Conservation (phyloP, 2,888 invertebrate genomes). For the Anarsia innoxiella region DNA sequence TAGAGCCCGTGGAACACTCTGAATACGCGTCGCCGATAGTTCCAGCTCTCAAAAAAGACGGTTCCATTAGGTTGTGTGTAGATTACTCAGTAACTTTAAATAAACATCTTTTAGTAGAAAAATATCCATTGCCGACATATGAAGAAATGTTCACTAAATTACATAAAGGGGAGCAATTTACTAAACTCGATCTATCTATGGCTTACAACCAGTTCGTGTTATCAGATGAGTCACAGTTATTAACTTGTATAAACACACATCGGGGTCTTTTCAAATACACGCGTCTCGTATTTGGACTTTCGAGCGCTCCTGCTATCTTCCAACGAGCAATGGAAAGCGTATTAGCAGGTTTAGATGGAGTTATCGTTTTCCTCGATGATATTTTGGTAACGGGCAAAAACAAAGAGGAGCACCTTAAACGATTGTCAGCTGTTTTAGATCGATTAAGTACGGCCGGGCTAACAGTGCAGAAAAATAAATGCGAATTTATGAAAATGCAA, state of each 20-base stretch:
- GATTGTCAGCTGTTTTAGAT: constrained; percentile 1
- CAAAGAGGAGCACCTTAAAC: neutral
- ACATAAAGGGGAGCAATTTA: neutral
- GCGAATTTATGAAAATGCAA: no score
- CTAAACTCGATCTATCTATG: neutral
- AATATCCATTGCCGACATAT: neutral
- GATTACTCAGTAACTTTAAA: neutral
- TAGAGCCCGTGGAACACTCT: constrained; percentile 1
- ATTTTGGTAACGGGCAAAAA: neutral
- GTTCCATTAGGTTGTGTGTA: neutral
- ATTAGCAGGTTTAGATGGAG: constrained; percentile 1
- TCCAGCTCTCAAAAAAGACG: neutral
- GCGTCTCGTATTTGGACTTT: neutral
- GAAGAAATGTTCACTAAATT: neutral
- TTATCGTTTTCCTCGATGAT: neutral
- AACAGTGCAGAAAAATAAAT: constrained; percentile 9
- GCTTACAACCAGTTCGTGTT: neutral
- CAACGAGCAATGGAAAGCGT: constrained; percentile 1
- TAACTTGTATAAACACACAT: constrained; percentile 1
- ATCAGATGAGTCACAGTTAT: neutral
- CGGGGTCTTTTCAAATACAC: constrained; percentile 1
- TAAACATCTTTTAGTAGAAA: neutral
- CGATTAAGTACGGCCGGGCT: constrained; percentile 3
- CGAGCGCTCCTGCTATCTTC: neutral
- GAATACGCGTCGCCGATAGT: constrained; percentile 4